Evolutionary conservation across 2,888 invertebrate genomes (phyloP).

Genomic region (Idaea straminata): DNA sequence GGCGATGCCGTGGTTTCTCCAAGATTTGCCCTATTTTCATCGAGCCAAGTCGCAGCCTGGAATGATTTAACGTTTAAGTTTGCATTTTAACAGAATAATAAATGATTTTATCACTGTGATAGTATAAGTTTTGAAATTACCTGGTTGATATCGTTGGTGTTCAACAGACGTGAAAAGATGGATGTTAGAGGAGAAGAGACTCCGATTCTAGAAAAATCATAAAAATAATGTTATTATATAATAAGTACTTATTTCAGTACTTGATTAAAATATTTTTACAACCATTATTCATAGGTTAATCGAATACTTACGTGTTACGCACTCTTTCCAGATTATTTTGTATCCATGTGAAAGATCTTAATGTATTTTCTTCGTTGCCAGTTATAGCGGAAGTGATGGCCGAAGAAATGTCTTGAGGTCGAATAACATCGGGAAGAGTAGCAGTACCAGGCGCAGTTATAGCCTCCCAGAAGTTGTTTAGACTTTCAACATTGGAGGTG

Average conservation of each 20-base stretch:
- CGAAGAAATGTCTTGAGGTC: conserved; percentile 64
- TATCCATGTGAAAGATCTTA: conserved; percentile 78
- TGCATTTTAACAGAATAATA: neutral
- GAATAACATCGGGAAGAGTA: conserved; percentile 38
- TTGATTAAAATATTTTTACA: no score
- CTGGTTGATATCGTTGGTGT: conserved; percentile 35
- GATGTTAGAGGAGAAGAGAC: neutral
- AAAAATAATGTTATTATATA: conserved; percentile 10
- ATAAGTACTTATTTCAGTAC: no score
- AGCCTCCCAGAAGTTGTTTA: conserved; percentile 48
- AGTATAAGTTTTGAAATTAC: neutral
- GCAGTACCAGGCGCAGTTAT: conserved; percentile 37
- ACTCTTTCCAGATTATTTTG: conserved; percentile 43
- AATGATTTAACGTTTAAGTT: conserved; percentile 13
- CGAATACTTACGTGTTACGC: conserved; percentile 39
- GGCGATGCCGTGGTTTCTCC: conserved; percentile 29
- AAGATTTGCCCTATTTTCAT: conserved; percentile 37
- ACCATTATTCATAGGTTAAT: conserved; percentile 7
- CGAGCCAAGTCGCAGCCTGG: conserved; percentile 58
- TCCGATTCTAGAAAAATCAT: neutral
- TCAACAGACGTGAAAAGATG: conserved; percentile 43
- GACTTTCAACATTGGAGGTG: conserved; percentile 68
- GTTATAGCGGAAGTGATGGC: conserved; percentile 73
- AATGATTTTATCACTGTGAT: neutral
- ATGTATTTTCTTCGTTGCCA: conserved; percentile 78